phyloP scores from a whole-genome alignment of 1,140 invertebrate species.

The Mamestra configurata region DNA sequence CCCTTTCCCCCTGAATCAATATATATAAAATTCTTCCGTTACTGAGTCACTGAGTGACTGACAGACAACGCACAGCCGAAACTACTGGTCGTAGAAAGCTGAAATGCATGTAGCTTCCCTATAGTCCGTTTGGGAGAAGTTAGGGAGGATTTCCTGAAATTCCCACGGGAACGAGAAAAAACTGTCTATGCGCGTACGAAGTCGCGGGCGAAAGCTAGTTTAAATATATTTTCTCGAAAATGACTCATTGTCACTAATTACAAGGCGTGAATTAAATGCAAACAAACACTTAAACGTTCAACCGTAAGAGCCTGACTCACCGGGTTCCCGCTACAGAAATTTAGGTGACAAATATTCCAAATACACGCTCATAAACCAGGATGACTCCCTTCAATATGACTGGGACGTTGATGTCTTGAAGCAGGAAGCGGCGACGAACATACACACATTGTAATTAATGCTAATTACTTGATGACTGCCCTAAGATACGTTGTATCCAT shows the following conservation, averaged over 20 bases:
- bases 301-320: neutral
- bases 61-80: no score
- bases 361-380: neutral
- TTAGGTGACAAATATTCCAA: neutral
- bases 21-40: no score
- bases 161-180: no score
- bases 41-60: no score
- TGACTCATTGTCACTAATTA: neutral
- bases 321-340: neutral
- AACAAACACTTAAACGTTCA: neutral
- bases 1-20: no score
- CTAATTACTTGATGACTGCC: constrained; percentile 73
- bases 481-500: neutral
- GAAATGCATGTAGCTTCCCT: no score
- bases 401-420: constrained; percentile 26
- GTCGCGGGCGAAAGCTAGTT: no score
- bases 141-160: no score
- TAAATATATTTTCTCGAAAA: no score
- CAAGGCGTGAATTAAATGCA: neutral
- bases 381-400: constrained; percentile 23
- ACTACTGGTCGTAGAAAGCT: no score
- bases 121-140: no score
- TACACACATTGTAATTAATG: constrained; percentile 78
- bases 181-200: no score
- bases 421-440: constrained; percentile 75